Base-by-base conservation (phyloP, 2,888 invertebrate species). In the Noctua comes region DNA sequence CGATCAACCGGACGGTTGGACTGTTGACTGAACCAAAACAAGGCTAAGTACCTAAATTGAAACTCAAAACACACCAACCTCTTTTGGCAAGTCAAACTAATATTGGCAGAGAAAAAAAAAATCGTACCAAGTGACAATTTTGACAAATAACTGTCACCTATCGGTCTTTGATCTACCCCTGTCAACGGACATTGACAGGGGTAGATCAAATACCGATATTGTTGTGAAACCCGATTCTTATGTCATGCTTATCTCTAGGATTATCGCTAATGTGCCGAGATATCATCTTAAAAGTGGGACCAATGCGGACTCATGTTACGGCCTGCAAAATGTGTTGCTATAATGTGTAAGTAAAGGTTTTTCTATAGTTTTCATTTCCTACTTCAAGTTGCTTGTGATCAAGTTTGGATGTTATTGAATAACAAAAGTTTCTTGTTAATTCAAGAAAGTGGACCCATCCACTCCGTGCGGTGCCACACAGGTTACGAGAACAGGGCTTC, bases 251-350 rank as follows among this genome's bases (percentile, higher is more conserved):
- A 94, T 94, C 94, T 80, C 62, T 64, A 79, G 91, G 92, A 95
- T 95, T 93, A 94, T 91, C 94, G 88, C 94, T 96, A 96, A 96
- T 96, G 94, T 91, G 84, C 76, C 18, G 70, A 86, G 95, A 95
- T 96, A 94, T 68, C 83, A 95, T 95, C 94, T 91, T 77, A 72
- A 75, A 80, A 82, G 78, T 79, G 88, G 88, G 85, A 76, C 36
- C 43, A 43, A 68, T 75, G 62, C 8, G 74, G 75, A 79, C 76
- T 85, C 68, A 16, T 82, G 48, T 77, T 72, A 51, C 71, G 16
- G 18, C 1, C 16, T 71, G n/a, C 62, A 68, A 64, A 62, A 72
- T 73, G 10, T 66, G 54, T 36, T 21, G 59, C 16, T 27, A 27
- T 27, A n/a, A 68, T 65, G 5, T 59, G 46, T 81, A 62, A 62